These are phyloP conservation scores for Macaca fascicularis DNA, from an alignment of 2,113 vertebrate genomes.

Conservation along the genomic window T2T-MFA8v1.1 NC_088393.1:51933501-51934000, in stretches of 20 bases:
- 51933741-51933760: not conserved
- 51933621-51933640: not conserved
- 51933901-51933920: not conserved
- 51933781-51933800: not conserved
- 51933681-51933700: not conserved
- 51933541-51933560: not conserved
- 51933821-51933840: not conserved
- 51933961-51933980: not conserved
- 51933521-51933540: not conserved
- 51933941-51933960: not conserved
- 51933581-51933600: not conserved
- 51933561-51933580: not conserved
- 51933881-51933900: rapidly evolving
- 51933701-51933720: not conserved
- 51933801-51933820: not conserved
- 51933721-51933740: not conserved
- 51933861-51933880: not conserved
- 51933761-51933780: not conserved
- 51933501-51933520: not conserved
- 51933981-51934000: not conserved
- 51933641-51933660: not conserved
- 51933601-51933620: not conserved
- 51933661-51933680: not conserved
- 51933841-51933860: not conserved
- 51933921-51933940: not conserved